These are phyloP conservation scores for Speoplatyrhinus poulsoni DNA, from an alignment of 2,113 vertebrate species.

Conservation along the genomic window DNA sequence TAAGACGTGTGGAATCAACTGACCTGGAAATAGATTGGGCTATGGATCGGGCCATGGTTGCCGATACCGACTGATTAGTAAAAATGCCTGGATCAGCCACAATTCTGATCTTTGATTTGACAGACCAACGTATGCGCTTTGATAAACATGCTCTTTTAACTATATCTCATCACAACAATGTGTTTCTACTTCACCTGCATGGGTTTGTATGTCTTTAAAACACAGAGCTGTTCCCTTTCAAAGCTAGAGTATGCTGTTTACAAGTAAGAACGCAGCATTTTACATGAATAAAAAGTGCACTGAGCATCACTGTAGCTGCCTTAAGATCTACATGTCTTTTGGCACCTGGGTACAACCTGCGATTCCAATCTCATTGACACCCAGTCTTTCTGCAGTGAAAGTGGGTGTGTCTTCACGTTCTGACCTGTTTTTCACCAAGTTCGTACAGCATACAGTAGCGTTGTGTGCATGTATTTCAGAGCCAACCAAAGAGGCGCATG, in stretches of 20 bases:
- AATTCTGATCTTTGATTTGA: no score
- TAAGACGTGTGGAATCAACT: no score
- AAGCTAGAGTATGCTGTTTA: slow-evolving; percentile 30
- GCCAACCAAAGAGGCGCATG: slow-evolving; percentile 44
- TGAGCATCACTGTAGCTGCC: slow-evolving; percentile 20
- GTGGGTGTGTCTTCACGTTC: background rate
- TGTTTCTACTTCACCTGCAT: slow-evolving; percentile 19
- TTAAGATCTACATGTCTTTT: slow-evolving; percentile 32
- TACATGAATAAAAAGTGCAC: slow-evolving; percentile 41
- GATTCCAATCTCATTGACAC: slow-evolving; percentile 65
- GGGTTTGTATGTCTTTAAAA: slow-evolving; percentile 20
- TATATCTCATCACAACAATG: slow-evolving; percentile 20
- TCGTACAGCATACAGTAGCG: no score
- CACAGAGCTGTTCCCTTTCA: slow-evolving; percentile 3
- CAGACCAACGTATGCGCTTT: background rate
- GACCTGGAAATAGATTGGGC: no score
- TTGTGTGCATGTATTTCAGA: slow-evolving; percentile 20
- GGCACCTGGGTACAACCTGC: slow-evolving; percentile 40
- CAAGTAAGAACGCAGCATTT: slow-evolving; percentile 39
- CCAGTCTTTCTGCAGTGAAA: slow-evolving; percentile 34
- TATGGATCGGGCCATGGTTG: no score
- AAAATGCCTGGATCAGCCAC: no score
- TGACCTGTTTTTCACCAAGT: background rate
- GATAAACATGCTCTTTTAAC: slow-evolving; percentile 39
- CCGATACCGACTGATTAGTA: no score